Evolutionary conservation across 1,140 invertebrate species (phyloP).

Genomic region (Trichonephila clavipes): DNA sequence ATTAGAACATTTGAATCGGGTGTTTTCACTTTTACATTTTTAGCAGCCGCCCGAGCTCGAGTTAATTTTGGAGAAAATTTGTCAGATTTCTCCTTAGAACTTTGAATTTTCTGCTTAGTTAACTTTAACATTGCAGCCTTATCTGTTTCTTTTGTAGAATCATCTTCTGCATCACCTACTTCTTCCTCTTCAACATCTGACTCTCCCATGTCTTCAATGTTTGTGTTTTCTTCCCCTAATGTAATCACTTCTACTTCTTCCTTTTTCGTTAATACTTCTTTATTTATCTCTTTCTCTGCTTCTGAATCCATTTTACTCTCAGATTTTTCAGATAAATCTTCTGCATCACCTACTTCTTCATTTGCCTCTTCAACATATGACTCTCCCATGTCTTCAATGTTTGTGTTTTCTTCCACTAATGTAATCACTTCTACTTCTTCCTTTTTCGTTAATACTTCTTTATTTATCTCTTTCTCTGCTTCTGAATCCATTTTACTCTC

Average conservation of each 20-base stretch:
- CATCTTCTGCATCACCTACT: too few species aligned
- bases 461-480: conserved; percentile 55
- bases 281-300: conserved; percentile 55
- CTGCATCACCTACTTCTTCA: conserved; percentile 73
- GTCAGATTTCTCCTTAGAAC: not conserved
- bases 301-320: not conserved
- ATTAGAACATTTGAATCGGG: not conserved
- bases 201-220: not conserved
- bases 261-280: conserved; percentile 78
- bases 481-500: not conserved
- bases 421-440: conserved; percentile 73
- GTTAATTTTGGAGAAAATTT: conserved; percentile 33
- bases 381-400: not conserved
- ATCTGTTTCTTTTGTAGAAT: not conserved
- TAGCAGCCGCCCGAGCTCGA: not conserved
- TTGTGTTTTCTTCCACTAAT: conserved; percentile 76
- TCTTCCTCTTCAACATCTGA: not conserved
- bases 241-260: conserved; percentile 73
- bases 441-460: conserved; percentile 78
- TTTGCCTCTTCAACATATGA: conserved; percentile 72
- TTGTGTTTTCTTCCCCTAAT: conserved; percentile 76
- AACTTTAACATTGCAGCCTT: not conserved
- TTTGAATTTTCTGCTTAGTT: not conserved
- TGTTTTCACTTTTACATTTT: not conserved
- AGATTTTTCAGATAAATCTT: not conserved